Conservation (phyloP, 2,797 vertebrate species). For the Lagocephalus sceleratus region DNA sequence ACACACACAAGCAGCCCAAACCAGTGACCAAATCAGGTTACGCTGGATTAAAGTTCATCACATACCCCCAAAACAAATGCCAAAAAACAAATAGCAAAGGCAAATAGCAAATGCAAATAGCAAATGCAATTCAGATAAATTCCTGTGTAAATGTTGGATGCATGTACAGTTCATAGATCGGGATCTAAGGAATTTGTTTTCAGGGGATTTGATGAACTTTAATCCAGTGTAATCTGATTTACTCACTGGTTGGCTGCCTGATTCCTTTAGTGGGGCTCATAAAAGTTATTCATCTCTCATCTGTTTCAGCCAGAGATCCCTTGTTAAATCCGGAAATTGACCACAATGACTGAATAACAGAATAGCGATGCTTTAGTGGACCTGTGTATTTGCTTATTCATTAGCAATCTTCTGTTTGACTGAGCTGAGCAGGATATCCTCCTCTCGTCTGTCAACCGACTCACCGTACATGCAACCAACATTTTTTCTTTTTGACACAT, state of each 20-base stretch:
- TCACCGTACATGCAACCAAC: constrained; percentile 13
- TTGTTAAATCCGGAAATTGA: constrained; percentile 73
- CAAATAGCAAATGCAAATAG: too few species aligned
- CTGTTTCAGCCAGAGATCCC: constrained; percentile 42
- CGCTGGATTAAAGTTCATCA: too few species aligned
- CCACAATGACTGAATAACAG: neutral
- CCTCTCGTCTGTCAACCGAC: constrained; percentile 15
- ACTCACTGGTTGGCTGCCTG: too few species aligned
- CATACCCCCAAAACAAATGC: constrained; percentile 7
- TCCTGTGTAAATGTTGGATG: constrained; percentile 19
- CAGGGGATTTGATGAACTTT: too few species aligned
- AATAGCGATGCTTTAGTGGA: too few species aligned
- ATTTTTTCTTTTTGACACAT: constrained; percentile 46
- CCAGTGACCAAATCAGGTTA: neutral
- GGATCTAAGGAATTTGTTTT: too few species aligned
- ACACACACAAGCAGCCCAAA: too few species aligned
- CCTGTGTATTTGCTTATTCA: constrained; percentile 1
- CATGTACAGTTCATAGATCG: constrained; percentile 40
- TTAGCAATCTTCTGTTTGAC: constrained; percentile 10
- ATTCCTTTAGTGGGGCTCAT: constrained; percentile 26
- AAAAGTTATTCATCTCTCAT: constrained; percentile 54
- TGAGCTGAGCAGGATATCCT: constrained; percentile 24
- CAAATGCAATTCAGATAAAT: too few species aligned
- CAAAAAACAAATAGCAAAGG: too few species aligned
- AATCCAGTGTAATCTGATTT: too few species aligned